Base-by-base conservation (phyloP, 2,888 invertebrate species). In the Cyrtodaria siliqua region DNA sequence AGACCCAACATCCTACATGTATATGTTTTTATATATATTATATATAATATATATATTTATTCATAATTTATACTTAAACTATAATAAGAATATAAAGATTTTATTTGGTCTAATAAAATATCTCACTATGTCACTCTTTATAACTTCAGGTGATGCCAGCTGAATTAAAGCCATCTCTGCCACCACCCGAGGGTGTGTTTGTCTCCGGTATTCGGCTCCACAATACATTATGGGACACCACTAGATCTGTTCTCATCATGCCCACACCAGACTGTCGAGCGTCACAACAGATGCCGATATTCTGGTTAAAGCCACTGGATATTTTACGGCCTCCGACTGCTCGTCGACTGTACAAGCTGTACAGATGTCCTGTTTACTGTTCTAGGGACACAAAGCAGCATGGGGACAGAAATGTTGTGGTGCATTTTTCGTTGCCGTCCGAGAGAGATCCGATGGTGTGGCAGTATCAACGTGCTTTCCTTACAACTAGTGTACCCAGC, bases 221-320 rank as follows among this genome's bases (percentile, higher is more conserved):
- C 77, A 90, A 91, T 81, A 91, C 91, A 52, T 76, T 85, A 26
- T 92, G 92, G 92, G 90, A 91, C 72, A 78, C 76, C 6, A 82
- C 82, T 2, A 57, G 82, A 20, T 77, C 81, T 0, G 77, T 84
- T 20, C 75, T 91, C 16, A 86, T 83, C 67, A 84, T 84, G 47
- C 79, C 78, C 14, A 72, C 77, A 23, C 70, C 85, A 0, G 87
- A 88, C 61, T 71, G 77, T 20, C 53, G 60, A 6, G 69, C 61
- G 4, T 24, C 57, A 9, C 84, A 87, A 56, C 76, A 76, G 8
- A 82, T 91, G 78, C 91, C 91, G 9, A 62, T 86, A 4, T 68
- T 91, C 47, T 91, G 90, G 90, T 69, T 90, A 14, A 88, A 87
- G 74, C 90, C 91, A 6, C 61, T 82, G 3, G 84, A 85, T 52